Evolutionary conservation across 2,888 invertebrate genomes (phyloP), one percentile per base, ranked within the genome.

Genomic region (Lepidochrysops patricia): DNA sequence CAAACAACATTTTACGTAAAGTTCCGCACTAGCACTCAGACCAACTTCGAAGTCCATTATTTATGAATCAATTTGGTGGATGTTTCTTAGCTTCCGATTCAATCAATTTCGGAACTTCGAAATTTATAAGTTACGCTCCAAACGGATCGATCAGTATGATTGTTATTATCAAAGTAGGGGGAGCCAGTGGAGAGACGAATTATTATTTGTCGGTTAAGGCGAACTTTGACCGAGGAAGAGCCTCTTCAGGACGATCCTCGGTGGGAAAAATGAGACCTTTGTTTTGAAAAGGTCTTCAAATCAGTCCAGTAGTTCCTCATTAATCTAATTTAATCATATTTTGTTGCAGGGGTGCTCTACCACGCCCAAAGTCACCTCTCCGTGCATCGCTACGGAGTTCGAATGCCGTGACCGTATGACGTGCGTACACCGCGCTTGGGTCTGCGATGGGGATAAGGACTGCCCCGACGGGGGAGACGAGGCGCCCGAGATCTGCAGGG

Each of bases 381-480:
- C 93, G 19, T 97, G 96, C 77, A 88, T 91, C 64, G 80, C 91
- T 1, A 90, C 91, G 43, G 96, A 97, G 74, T 96, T 93, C 75
- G 93, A 94, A 72, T 97, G 97, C 76, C 92, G 91, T 43, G 96
- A 97, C 79, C 92, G 92, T 49, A 89, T 95, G 69, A 95, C 94
- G 0, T 97, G 97, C 76, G 92, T 97, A 43, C 94, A 95, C 74
- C 92, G 91, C 63, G 92, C 91, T 25, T 97, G 96, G 96, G 89
- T 96, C 9, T 97, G 96, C 74, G 97, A 97, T 71, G 96, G 95
- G 1, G 94, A 95, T 68, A 90, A 89, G 52, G 97, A 97, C 77
- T 97, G 97, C 72, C 93, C 94, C 0, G 94, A 94, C 72, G 96
- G 95, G 29, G 93, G 93, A 0, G 97, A 97, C 75, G 97, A 97